Evolutionary conservation across 2,113 vertebrate genomes (phyloP), one percentile per base, ranked within the genome.

Genomic region (Furnarius figulus): DNA sequence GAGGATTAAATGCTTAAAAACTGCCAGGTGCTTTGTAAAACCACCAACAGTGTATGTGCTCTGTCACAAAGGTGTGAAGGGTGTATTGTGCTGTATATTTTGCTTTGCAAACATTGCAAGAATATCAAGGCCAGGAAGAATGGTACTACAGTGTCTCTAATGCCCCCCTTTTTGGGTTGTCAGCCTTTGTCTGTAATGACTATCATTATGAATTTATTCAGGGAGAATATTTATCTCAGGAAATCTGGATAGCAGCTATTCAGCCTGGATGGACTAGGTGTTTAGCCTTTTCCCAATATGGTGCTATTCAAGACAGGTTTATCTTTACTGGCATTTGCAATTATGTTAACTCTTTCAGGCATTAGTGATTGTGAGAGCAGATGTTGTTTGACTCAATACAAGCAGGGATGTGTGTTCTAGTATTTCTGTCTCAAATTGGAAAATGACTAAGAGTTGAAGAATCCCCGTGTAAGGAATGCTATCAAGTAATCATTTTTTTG

Each of bases 381-480:
- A 96, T 96, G 83, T 88, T 85, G 71, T 94, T 66, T 85, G 65
- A 77, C 58, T 93, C 37, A 78, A 85, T 94, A 88, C 50, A 68
- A 66, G 37, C 35, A 84, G 65, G 46, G 50, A 49, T 93, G 49
- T 65, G 75, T 82, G 7, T 42, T 78, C 73, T 90, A 35, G 42
- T 61, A 31, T 84, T 91, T 79, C 71, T 82, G 6, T 90, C 58
- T 90, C 55, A 90, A 85, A 87, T 5, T 31, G 16, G 82, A 68
- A 44, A 72, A 74, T 92, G 73, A 94, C 65, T 92, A 94, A 92
- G 85, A 88, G 39, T 52, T 78, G 33, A 93, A 81, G 82, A 94
- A 93, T 96, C 31, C n/a, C 17, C 1, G n/a, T 61, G 61, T 81
- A 78, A 89, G 73, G 68, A 94, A 89, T 88, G 42, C 47, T 90